Conservation (phyloP, 2,888 invertebrate genomes). For the Drosophila atripex region DNA sequence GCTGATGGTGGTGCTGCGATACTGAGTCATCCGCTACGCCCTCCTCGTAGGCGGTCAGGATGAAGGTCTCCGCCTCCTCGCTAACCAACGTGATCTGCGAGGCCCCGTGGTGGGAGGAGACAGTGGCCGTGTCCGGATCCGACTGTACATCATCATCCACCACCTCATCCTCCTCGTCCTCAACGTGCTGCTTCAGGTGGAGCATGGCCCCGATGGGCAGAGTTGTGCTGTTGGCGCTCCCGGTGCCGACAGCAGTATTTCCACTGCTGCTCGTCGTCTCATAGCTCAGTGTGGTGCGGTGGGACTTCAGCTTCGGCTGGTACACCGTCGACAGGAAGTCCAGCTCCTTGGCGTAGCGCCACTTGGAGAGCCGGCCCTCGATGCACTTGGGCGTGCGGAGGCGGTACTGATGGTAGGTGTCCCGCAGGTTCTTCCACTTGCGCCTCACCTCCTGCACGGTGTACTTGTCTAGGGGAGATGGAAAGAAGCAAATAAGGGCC, state of each 20-base stretch:
- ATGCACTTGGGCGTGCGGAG: constrained; percentile 79
- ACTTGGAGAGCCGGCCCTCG: constrained; percentile 79
- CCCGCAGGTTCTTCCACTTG: constrained; percentile 82
- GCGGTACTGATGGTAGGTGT: constrained; percentile 82
- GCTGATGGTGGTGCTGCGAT: constrained; percentile 47
- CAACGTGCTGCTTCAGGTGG: constrained; percentile 60
- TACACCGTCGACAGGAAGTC: constrained; percentile 81
- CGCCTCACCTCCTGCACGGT: constrained; percentile 81
- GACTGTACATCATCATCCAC: constrained; percentile 68
- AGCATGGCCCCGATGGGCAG: constrained; percentile 51
- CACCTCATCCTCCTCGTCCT: constrained; percentile 66
- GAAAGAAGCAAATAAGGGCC: constrained; percentile 51
- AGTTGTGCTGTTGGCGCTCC: constrained; percentile 24
- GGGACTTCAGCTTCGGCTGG: constrained; percentile 81
- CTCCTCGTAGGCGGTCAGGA: constrained; percentile 79
- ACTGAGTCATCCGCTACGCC: constrained; percentile 77
- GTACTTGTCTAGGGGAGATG: constrained; percentile 62
- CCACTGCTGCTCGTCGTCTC: constrained; percentile 18
- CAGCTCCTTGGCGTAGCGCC: constrained; percentile 81
- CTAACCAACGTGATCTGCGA: constrained; percentile 75
- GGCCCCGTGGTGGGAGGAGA: constrained; percentile 66
- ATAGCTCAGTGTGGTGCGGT: constrained; percentile 61
- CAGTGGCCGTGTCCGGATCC: constrained; percentile 44
- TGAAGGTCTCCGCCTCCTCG: constrained; percentile 77
- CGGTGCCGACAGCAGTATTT: constrained; percentile 1